Base-by-base conservation (phyloP, 2,113 vertebrate genomes). In the Periophthalmus modestus region DNA sequence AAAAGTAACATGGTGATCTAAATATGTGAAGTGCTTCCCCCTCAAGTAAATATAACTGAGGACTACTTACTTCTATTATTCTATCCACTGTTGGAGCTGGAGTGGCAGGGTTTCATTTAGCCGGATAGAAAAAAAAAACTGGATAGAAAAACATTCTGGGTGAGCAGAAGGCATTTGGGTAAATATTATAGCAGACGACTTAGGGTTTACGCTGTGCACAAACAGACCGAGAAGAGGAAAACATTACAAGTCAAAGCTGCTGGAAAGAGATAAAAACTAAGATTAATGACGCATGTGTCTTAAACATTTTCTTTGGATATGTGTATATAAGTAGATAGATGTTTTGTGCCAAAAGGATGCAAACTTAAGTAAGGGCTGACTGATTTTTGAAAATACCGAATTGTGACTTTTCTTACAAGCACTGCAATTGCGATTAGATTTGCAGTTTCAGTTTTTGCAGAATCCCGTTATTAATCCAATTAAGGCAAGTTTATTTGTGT, bases 181-280 rank as follows among this genome's bases (percentile, higher is more conserved):
- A 65, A 65, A 65, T 65, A 65, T 65, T 65, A 39, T n/a, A 65
- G 33, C 62, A 39, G 28, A 11, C 61, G 16, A 12, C 33, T 65
- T 11, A 65, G 34, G 15, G 62, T 18, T 65, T 34, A 65, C 2
- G 34, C 62, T 65, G 62, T 39, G 62, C 33, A 19, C 34, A 65
- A 65, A 65, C 62, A 65, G 34, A 43, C 39, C 18, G 62, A 34
- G 34, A 39, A 36, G 16, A 39, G 59, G 62, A 65, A 65, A n/a
- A 39, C 34, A n/a, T 43, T 43, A 21, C 33, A 43, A 18, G 62
- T 65, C 34, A 39, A 39, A 65, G 34, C 34, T 11, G 62, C 33
- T 65, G 62, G 33, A 65, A 65, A 21, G 34, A n/a, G 62, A 16
- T n/a, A 39, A 39, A 65, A 65, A 65, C 7, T n/a, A n/a, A 43